phyloP scores from a whole-genome alignment of 2,113 vertebrate genomes.

The Tyto alba region DNA sequence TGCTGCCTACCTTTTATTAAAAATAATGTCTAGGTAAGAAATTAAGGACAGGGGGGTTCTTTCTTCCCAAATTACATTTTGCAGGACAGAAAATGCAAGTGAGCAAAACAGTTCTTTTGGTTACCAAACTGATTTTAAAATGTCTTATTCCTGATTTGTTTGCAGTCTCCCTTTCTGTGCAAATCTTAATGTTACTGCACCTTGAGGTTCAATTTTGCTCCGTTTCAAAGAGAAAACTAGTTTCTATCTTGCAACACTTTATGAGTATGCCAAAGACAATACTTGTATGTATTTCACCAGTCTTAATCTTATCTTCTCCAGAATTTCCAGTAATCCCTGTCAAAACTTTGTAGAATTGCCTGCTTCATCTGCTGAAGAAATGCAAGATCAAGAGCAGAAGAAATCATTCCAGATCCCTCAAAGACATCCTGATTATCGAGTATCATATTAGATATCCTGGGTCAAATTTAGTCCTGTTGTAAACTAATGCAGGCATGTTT shows the following conservation, averaged over 20 bases:
- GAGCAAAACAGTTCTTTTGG: neutral
- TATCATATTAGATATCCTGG: neutral
- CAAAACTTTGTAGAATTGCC: neutral
- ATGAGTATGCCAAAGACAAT: neutral
- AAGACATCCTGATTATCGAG: neutral
- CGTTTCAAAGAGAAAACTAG: neutral
- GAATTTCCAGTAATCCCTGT: neutral
- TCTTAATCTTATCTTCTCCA: neutral
- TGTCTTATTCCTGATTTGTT: neutral
- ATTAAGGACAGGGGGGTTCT: neutral
- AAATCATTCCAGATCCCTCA: neutral
- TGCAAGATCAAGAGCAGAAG: neutral
- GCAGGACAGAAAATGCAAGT: neutral
- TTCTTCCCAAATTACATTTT: neutral
- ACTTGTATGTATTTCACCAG: neutral
- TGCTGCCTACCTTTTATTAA: neutral
- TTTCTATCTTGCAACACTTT: neutral
- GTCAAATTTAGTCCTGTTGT: neutral
- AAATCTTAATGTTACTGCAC: neutral
- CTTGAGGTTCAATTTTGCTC: neutral
- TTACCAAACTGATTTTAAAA: neutral
- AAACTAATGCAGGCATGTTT: neutral
- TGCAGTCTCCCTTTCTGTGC: neutral
- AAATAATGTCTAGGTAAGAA: neutral
- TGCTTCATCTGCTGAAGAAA: neutral